phyloP scores from a whole-genome alignment of 2,797 vertebrate species.

The Leontopithecus rosalia region DNA sequence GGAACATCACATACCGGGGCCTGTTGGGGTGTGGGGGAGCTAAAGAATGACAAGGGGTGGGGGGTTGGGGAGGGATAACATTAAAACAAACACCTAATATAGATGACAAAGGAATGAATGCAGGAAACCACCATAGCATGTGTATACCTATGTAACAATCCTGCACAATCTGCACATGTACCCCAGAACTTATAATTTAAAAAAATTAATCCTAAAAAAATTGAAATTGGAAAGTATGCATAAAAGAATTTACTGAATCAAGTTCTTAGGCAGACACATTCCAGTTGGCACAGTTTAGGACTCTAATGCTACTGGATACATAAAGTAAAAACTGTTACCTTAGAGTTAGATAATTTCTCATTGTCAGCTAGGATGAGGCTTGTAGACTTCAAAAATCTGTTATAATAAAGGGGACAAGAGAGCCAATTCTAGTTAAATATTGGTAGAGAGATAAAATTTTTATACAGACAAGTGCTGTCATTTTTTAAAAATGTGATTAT shows the following conservation, averaged over 20 bases:
- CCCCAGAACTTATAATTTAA: too few species aligned
- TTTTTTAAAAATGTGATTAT: conserved; percentile 64
- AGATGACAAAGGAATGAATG: too few species aligned
- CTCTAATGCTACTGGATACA: neutral
- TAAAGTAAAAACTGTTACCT: neutral
- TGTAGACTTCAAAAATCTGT: neutral
- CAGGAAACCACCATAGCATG: too few species aligned
- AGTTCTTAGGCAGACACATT: neutral
- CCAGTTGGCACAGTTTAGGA: neutral
- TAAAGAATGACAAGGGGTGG: too few species aligned
- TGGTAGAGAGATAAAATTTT: neutral
- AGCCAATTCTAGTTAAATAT: neutral
- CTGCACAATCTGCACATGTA: too few species aligned
- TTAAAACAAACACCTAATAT: too few species aligned
- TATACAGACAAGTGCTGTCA: conserved; percentile 9
- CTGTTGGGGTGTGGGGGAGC: too few species aligned
- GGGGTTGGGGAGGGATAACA: too few species aligned
- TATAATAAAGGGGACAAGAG: neutral
- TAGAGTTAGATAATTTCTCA: neutral
- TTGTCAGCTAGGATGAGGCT: neutral
- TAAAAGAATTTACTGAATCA: neutral
- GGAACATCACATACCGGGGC: too few species aligned
- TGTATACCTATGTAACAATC: too few species aligned
- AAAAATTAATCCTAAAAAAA: too few species aligned
- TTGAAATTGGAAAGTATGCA: too few species aligned